Evolutionary conservation across 2,113 vertebrate genomes (phyloP).

Genomic region (Campylomormyrus tamandua): DNA sequence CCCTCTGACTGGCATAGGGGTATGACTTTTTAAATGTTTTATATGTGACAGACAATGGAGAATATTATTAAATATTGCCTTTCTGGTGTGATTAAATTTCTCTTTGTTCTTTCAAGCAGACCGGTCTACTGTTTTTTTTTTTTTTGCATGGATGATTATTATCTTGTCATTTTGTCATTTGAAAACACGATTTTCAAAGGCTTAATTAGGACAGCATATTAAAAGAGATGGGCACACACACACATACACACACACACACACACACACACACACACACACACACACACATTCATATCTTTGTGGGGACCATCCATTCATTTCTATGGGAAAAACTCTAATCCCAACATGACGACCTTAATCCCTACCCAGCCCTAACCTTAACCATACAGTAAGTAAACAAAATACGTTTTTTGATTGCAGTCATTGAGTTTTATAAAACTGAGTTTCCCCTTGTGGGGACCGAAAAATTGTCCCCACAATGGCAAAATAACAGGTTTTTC

Average conservation of each 20-base stretch:
- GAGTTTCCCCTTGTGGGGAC: no score
- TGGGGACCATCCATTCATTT: not conserved
- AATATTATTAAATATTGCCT: slow-evolving; percentile 4
- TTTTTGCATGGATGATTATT: slow-evolving; percentile 17
- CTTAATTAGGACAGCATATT: slow-evolving; percentile 14
- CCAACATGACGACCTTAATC: not conserved
- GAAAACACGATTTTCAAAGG: not conserved
- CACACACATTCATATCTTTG: not conserved
- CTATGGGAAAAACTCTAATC: not conserved
- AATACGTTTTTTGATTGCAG: no score
- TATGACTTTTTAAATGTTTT: slow-evolving; percentile 9
- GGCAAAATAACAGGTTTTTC: not conserved
- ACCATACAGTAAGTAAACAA: not conserved
- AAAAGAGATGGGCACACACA: not conserved
- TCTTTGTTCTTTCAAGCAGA: slow-evolving; percentile 13
- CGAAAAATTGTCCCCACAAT: not conserved
- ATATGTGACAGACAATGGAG: not conserved
- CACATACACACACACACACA: not conserved
- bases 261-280: not conserved
- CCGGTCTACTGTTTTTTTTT: not conserved
- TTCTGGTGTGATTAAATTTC: slow-evolving; percentile 9
- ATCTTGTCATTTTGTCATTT: slow-evolving; percentile 8
- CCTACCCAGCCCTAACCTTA: not conserved
- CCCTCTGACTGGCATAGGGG: not conserved
- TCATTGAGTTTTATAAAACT: no score